Evolutionary conservation across 2,888 invertebrate species (phyloP), one percentile per base, ranked within the genome.

Genomic region (Erannis defoliaria): DNA sequence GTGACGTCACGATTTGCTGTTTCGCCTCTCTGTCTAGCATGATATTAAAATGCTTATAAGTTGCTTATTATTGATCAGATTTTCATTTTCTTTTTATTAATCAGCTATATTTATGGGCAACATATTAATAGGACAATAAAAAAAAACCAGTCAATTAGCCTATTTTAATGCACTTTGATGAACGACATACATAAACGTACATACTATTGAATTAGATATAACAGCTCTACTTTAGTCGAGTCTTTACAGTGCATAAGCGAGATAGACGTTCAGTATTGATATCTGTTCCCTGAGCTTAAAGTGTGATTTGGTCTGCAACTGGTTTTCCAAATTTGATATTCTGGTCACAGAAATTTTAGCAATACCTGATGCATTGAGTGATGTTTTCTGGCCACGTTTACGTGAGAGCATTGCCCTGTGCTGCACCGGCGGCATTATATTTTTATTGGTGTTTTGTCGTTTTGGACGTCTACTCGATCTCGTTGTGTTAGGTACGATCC

Each of bases 321-420:
- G 26, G 19, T 67, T 53, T n/a, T 60, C 63, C 59, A 72, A 76
- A 79, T 83, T 86, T 85, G 78, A 79, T 76, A 90, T 86, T 85
- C 88, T 76, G 72, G 78, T 79, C 85, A 83, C 84, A 81, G 9
- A 76, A 77, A 77, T 72, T 80, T 75, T 38, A 65, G 66, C 59
- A 76, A 74, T 78, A 76, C 77, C 76, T 72, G 75, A 74, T 80
- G 79, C 77, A 73, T 76, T 74, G 80, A 67, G 70, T 78, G 81
- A 78, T 85, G 83, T 83, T 83, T 77, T 82, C 75, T 81, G 86
- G 73, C 69, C 81, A 86, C 88, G 81, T 88, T n/a, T n/a, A 86
- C 31, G 55, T 19, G 88, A 84, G 93, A 87, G 84, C 92, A 90
- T 87, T 91, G 92, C 87, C 91, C 90, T 75, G 76, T 3, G 19